Conservation (phyloP, 2,113 vertebrate species). For the Microcebus tavaratra region DNA sequence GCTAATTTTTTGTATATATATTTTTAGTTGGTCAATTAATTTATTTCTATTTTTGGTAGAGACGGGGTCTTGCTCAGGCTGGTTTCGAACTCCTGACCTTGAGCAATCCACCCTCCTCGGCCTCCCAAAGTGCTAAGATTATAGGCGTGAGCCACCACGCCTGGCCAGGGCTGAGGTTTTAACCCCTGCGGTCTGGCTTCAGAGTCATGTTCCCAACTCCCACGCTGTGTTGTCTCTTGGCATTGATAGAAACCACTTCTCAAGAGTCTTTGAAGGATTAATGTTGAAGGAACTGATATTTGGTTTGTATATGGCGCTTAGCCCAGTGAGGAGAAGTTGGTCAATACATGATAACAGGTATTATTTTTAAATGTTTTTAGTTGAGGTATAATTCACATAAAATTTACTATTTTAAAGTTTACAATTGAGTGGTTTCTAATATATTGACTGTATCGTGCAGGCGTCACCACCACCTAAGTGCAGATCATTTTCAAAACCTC, state of each 20-base stretch:
- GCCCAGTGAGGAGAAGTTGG: background rate
- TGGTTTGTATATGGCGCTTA: background rate
- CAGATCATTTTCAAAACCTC: background rate
- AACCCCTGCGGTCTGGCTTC: background rate
- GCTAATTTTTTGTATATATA: no score
- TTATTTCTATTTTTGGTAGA: no score
- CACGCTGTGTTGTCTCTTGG: background rate
- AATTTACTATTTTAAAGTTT: background rate
- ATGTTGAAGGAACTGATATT: background rate
- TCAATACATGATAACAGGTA: background rate
- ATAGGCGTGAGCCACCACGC: no score
- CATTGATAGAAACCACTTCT: no score
- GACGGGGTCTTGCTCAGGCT: no score
- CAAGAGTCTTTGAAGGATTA: background rate
- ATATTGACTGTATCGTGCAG: no score
- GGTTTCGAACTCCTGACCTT: no score
- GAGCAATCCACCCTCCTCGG: no score
- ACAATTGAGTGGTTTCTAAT: background rate
- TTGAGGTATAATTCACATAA: background rate
- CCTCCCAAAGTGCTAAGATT: no score
- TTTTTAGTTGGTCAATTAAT: no score
- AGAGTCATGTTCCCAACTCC: background rate
- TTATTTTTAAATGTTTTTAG: background rate
- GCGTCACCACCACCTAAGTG: background rate
- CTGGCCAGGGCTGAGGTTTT: background rate